Percentiles rank a stretch among this genome's conserved stretches.
These are phyloP conservation scores for Sarcophilus harrisii DNA, from an alignment of 2,797 vertebrate genomes.

Conservation along the genomic window DNA sequence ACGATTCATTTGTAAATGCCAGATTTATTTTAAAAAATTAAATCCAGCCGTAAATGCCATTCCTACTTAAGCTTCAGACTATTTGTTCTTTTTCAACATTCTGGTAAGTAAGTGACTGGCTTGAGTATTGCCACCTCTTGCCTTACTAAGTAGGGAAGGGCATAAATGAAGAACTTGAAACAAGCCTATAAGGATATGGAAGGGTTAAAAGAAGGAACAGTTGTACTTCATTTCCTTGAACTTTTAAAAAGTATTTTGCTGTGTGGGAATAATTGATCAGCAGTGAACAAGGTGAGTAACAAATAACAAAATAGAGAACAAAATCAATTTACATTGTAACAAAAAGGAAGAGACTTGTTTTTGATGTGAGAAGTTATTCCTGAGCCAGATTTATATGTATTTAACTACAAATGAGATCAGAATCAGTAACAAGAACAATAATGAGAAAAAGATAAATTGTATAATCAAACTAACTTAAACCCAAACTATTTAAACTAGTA, in stretches of 20 bases:
- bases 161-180: not conserved
- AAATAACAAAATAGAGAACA: not conserved
- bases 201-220: not conserved
- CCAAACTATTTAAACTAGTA: not conserved
- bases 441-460: not conserved
- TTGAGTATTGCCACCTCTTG: not conserved
- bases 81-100: not conserved
- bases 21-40: not conserved
- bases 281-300: not conserved
- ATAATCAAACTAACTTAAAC: not conserved
- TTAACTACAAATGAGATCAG: not conserved
- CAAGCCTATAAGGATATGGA: not conserved
- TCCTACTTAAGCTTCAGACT: not conserved
- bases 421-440: not conserved
- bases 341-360: not conserved
- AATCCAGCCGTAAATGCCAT: not conserved
- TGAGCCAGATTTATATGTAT: not conserved
- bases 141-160: not conserved
- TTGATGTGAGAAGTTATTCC: not conserved
- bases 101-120: not conserved
- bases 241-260: not conserved
- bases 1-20: not conserved
- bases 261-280: not conserved
- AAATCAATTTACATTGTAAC: not conserved
- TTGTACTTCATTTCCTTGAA: not conserved